Conservation (phyloP, 2,888 invertebrate genomes). For the Apamea epomidion region DNA sequence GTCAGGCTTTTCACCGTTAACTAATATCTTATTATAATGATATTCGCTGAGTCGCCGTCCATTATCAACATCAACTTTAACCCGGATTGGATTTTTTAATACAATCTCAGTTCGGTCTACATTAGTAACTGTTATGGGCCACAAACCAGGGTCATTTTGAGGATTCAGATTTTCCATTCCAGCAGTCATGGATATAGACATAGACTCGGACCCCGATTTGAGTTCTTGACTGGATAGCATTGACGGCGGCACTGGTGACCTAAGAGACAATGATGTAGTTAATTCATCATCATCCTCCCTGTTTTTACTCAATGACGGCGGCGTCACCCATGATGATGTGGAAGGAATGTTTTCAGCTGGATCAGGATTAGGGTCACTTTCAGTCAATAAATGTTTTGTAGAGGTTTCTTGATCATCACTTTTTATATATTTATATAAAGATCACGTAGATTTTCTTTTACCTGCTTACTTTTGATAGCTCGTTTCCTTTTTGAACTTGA, state of each 20-base stretch:
- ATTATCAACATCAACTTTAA: slow-evolving; percentile 1
- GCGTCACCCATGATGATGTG: no score
- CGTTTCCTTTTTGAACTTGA: neutral
- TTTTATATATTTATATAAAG: neutral
- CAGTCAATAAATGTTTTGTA: neutral
- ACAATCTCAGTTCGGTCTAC: slow-evolving; percentile 1
- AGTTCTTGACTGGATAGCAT: neutral
- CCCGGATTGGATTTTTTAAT: slow-evolving; percentile 3
- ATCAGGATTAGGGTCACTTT: neutral
- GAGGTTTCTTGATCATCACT: neutral
- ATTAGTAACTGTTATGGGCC: slow-evolving; percentile 3
- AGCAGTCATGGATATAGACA: slow-evolving; percentile 3
- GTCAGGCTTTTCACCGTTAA: neutral
- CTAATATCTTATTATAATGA: neutral
- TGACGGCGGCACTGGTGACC: neutral
- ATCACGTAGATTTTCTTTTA: neutral
- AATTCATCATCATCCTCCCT: neutral
- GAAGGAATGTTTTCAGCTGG: neutral
- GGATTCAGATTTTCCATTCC: neutral
- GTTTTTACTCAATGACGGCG: slow-evolving; percentile 1
- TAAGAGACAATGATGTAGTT: slow-evolving; percentile 1
- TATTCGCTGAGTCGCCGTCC: slow-evolving; percentile 1
- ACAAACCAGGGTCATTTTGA: neutral
- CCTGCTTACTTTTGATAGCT: neutral
- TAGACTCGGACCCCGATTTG: neutral